Percentiles rank a stretch among this genome's conserved stretches.
Evolutionary conservation across 2,113 vertebrate genomes (phyloP).

Genomic region (Cynopterus brachyotis): DNA sequence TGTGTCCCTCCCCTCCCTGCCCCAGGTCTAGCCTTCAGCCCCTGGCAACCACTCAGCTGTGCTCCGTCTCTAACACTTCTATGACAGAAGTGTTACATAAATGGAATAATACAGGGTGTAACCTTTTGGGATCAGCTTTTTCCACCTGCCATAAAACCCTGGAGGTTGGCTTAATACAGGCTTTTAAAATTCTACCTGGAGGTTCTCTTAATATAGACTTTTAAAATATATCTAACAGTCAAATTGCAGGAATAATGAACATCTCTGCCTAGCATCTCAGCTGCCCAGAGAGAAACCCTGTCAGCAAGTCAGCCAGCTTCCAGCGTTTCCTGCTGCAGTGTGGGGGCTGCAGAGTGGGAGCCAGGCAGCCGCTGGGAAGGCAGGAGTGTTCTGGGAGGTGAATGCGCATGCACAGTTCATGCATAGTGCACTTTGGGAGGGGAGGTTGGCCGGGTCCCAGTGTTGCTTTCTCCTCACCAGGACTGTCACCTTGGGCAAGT

Average conservation of each 20-base stretch:
- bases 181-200: background rate
- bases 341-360: background rate
- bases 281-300: background rate
- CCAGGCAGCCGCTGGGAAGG: background rate
- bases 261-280: background rate
- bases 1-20: background rate
- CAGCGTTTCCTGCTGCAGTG: background rate
- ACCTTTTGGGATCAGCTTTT: background rate
- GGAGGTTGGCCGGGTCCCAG: background rate
- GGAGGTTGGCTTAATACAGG: background rate
- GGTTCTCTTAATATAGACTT: background rate
- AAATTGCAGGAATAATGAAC: background rate
- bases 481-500: background rate
- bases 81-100: fast-evolving
- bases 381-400: background rate
- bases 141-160: background rate
- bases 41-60: background rate
- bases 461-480: background rate
- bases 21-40: too few relatives aligned
- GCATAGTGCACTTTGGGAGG: background rate
- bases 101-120: background rate
- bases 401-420: fast-evolving
- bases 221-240: background rate
- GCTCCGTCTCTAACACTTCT: background rate
- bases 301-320: background rate